Conservation (phyloP, 2,113 vertebrate genomes). For the Cavia aperea region DNA sequence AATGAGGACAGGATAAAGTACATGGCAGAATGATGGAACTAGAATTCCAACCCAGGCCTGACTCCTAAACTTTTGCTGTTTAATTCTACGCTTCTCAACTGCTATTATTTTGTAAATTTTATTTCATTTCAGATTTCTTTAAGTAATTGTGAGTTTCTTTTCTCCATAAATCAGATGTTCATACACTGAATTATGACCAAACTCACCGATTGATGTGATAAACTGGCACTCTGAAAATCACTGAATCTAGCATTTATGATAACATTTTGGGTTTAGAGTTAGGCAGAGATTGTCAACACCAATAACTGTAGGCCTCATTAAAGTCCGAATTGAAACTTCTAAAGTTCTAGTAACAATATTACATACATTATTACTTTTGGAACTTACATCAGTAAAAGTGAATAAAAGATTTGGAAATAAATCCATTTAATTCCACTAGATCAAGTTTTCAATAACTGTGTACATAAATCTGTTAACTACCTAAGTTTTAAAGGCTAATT, state of each 20-base stretch:
- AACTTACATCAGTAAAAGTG: conserved; percentile 38
- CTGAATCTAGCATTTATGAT: conserved; percentile 22
- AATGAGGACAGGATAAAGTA: neutral
- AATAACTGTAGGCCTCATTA: conserved; percentile 37
- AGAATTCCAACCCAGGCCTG: neutral
- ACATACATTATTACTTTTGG: conserved; percentile 23
- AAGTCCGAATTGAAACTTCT: conserved; percentile 39
- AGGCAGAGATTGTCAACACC: conserved; percentile 45
- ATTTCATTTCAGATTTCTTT: conserved; percentile 31
- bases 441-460: conserved; percentile 45
- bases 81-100: neutral
- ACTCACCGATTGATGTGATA: conserved; percentile 33
- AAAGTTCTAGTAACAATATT: conserved; percentile 32
- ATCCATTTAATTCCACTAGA: conserved; percentile 47
- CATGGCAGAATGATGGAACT: neutral
- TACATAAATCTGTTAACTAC: conserved; percentile 51
- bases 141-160: conserved; percentile 37
- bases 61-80: neutral
- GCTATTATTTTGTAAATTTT: conserved; percentile 30
- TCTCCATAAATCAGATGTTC: conserved; percentile 9
- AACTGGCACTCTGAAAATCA: conserved; percentile 30
- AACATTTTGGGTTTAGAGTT: conserved; percentile 26
- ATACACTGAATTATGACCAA: conserved; percentile 14
- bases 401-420: conserved; percentile 44
- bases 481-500: conserved; percentile 47